These are phyloP conservation scores for Crambe crambe DNA, from an alignment of 37 sponge, comb jelly and placozoan genomes.

Conservation along the genomic window DNA sequence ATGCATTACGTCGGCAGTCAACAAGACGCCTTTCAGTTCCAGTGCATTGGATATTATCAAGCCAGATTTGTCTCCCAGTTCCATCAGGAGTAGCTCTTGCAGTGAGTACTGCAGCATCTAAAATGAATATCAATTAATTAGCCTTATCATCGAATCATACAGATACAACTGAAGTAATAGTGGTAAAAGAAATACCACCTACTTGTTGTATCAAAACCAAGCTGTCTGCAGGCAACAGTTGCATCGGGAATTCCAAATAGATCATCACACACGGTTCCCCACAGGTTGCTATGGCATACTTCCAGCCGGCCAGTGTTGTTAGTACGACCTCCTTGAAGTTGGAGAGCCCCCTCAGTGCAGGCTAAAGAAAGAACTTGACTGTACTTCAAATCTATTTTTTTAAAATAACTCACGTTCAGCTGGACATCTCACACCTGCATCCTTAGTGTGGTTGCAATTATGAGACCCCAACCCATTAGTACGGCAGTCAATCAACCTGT, in stretches of 20 bases:
- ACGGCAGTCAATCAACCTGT: neutral
- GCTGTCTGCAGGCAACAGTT: neutral
- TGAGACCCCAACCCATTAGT: neutral
- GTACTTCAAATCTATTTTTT: too few species aligned
- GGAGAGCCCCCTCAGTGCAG: neutral
- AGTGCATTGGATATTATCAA: constrained; percentile 21
- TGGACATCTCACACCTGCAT: constrained; percentile 37
- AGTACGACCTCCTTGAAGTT: constrained; percentile 1
- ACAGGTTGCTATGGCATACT: neutral
- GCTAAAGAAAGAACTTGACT: too few species aligned
- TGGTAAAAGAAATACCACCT: too few species aligned
- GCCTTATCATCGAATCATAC: too few species aligned
- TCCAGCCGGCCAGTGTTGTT: neutral
- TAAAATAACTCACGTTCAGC: neutral
- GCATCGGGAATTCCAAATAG: neutral
- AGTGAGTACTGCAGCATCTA: neutral
- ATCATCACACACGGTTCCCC: neutral
- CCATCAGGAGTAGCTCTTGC: neutral
- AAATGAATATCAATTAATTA: too few species aligned
- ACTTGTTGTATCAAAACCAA: neutral
- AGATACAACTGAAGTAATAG: too few species aligned
- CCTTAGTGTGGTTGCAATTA: constrained; percentile 36
- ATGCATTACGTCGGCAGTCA: constrained; percentile 2
- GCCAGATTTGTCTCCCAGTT: constrained; percentile 4
- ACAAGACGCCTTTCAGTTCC: constrained; percentile 9